Evolutionary conservation across 2,113 vertebrate species (phyloP).

Genomic region (Paralichthys olivaceus): DNA sequence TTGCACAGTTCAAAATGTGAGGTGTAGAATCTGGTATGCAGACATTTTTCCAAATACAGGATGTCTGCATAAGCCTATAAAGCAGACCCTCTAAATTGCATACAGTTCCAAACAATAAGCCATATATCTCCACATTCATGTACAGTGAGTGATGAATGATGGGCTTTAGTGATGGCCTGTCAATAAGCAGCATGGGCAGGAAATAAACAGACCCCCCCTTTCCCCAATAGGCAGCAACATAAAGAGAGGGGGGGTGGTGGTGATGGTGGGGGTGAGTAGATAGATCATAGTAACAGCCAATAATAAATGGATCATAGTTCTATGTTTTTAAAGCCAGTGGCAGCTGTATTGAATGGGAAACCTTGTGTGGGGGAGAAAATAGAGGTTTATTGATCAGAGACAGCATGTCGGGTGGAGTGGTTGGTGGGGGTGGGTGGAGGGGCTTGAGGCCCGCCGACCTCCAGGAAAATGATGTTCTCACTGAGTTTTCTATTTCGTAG

Average conservation of each 20-base stretch:
- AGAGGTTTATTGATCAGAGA: slow-evolving; percentile 85
- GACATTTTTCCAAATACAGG: slow-evolving; percentile 15
- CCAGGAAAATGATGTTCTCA: slow-evolving; percentile 81
- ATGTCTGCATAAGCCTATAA: slow-evolving; percentile 16
- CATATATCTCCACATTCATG: slow-evolving; percentile 62
- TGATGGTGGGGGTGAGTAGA: slow-evolving; percentile 61
- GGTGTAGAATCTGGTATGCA: not conserved
- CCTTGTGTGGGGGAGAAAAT: slow-evolving; percentile 84
- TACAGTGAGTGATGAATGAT: slow-evolving; percentile 69
- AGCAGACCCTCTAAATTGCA: slow-evolving; percentile 45
- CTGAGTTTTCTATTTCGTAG: slow-evolving; percentile 77
- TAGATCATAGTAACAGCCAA: slow-evolving; percentile 86
- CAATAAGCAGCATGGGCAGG: slow-evolving; percentile 77
- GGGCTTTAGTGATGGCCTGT: slow-evolving; percentile 72
- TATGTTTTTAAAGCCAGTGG: slow-evolving; percentile 83
- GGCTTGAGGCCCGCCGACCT: slow-evolving; percentile 71
- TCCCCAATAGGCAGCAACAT: slow-evolving; percentile 77
- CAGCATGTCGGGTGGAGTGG: slow-evolving; percentile 65
- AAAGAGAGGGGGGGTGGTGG: slow-evolving; percentile 67
- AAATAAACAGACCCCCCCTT: slow-evolving; percentile 76
- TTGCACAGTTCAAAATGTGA: not conserved
- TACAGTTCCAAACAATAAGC: slow-evolving; percentile 46
- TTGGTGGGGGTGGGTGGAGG: slow-evolving; percentile 14
- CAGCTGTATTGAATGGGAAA: slow-evolving; percentile 83
- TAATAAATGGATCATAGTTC: slow-evolving; percentile 84